Evolutionary conservation across 1,140 invertebrate species (phyloP).

Genomic region (Saxidomus purpurata): DNA sequence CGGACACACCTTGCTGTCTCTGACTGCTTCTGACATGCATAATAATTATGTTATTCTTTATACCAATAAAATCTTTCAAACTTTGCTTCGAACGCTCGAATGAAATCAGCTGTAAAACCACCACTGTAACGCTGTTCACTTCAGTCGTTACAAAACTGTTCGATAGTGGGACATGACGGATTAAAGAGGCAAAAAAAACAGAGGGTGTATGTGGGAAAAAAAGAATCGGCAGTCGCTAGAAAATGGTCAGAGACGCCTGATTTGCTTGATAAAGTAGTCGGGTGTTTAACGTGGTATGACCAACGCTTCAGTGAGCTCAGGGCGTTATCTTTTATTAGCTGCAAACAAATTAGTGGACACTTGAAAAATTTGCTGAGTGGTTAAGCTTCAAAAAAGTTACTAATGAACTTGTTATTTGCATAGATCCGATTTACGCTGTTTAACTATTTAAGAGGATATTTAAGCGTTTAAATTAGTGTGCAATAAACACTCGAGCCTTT

Average conservation of each 20-base stretch:
- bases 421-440: conserved; percentile 9
- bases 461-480: background rate
- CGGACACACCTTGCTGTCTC: too few species aligned
- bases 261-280: conserved; percentile 5
- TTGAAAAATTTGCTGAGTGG: background rate
- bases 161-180: background rate
- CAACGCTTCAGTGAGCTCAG: background rate
- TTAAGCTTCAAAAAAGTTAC: conserved; percentile 12
- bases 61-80: too few species aligned
- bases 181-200: background rate
- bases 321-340: background rate
- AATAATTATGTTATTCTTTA: too few species aligned
- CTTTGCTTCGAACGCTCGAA: background rate
- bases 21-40: too few species aligned
- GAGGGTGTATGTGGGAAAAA: background rate
- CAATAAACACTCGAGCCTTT: background rate
- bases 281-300: background rate
- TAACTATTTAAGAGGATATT: conserved; percentile 2
- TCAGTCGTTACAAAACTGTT: background rate
- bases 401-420: conserved; percentile 25
- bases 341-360: conserved; percentile 30
- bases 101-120: background rate
- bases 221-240: background rate
- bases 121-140: background rate
- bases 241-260: background rate